These are phyloP conservation scores for Lamproptera curius DNA, from an alignment of 2,888 invertebrate genomes.

Conservation along the genomic window DNA sequence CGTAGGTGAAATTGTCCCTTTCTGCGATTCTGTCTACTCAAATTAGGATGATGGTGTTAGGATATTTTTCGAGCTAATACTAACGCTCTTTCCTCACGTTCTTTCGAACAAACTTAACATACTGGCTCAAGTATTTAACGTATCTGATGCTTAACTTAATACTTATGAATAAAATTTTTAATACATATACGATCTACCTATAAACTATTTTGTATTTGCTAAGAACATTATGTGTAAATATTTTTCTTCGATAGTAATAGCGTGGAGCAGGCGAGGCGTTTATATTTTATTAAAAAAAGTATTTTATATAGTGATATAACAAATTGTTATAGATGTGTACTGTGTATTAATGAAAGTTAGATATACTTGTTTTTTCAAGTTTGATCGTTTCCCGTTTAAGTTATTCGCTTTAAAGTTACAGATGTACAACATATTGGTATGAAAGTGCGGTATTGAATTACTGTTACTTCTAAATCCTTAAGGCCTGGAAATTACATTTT, in stretches of 20 bases:
- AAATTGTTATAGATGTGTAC: constrained; percentile 37
- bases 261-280: constrained; percentile 41
- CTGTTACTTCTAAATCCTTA: too few species aligned
- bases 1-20: too few species aligned
- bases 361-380: neutral
- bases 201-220: constrained; percentile 14
- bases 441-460: neutral
- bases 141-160: constrained; percentile 15
- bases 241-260: constrained; percentile 49
- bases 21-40: too few species aligned
- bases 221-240: constrained; percentile 58
- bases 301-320: constrained; percentile 42
- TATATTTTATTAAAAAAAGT: constrained; percentile 59
- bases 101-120: constrained; percentile 1
- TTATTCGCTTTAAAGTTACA: constrained; percentile 48
- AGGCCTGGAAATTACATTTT: too few species aligned
- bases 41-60: too few species aligned
- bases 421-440: constrained; percentile 52
- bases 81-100: too few species aligned
- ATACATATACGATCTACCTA: constrained; percentile 10
- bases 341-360: constrained; percentile 22
- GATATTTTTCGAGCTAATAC: too few species aligned
- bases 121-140: constrained; percentile 13
- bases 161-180: constrained; percentile 12
- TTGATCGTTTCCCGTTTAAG: constrained; percentile 17